Evolutionary conservation across 2,113 vertebrate species (phyloP).

Genomic region (Vulpes vulpes): DNA sequence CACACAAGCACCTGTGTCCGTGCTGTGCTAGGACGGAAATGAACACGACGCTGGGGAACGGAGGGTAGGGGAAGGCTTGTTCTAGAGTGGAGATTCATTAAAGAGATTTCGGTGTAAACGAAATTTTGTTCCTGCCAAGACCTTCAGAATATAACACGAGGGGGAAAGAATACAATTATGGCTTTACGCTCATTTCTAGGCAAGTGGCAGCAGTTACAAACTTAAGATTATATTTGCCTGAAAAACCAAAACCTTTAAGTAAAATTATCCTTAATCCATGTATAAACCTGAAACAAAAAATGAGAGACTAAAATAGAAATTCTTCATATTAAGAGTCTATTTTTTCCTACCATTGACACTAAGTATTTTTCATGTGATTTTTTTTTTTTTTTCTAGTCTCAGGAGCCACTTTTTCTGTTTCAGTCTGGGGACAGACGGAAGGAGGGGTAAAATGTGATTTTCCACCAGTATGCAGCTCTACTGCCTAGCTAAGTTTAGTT

Average conservation of each 20-base stretch:
- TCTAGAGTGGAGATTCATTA: not conserved
- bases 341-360: not conserved
- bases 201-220: slow-evolving; percentile 44
- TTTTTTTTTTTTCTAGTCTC: not conserved
- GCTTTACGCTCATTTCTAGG: slow-evolving; percentile 31
- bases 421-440: slow-evolving; percentile 27
- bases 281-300: slow-evolving; percentile 21
- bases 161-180: slow-evolving; percentile 14
- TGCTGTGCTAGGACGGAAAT: not conserved
- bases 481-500: not conserved
- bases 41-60: not conserved
- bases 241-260: slow-evolving; percentile 44
- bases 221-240: not conserved
- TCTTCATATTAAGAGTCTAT: not conserved
- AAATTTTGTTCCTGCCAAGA: not conserved
- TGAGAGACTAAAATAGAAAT: slow-evolving; percentile 40
- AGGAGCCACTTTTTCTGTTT: not conserved
- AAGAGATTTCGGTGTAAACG: slow-evolving; percentile 18
- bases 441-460: not conserved
- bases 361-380: not conserved
- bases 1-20: not conserved
- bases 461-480: not conserved
- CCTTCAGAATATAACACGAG: not conserved
- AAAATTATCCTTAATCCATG: slow-evolving; percentile 13
- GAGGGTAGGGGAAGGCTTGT: too few relatives aligned